A percentile compares a stretch with the other conserved stretches of the same genome.
Evolutionary conservation across 35 echinoderm and acorn worm genomes (phyloP).

Genomic region (Acanthaster planci): DNA sequence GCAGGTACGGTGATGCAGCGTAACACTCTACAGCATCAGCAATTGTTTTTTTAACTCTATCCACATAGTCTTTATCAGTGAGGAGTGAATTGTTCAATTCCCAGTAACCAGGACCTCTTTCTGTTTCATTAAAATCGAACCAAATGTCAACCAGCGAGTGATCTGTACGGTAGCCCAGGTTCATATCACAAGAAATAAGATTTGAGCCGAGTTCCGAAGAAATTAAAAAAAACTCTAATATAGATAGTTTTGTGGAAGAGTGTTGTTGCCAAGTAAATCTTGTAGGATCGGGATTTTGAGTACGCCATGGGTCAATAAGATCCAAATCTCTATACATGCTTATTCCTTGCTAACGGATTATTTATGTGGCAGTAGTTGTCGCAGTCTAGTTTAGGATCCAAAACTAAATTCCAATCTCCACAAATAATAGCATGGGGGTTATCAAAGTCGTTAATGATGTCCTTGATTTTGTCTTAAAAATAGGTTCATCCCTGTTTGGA

Average conservation of each 20-base stretch:
- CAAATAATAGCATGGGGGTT: slow-evolving; percentile 49
- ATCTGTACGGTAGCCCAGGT: no score
- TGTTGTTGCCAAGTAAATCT: slow-evolving; percentile 11
- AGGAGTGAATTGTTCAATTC: no score
- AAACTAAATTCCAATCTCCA: slow-evolving; percentile 64
- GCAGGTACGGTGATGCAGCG: no score
- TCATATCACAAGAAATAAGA: no score
- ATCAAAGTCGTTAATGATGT: slow-evolving; percentile 22
- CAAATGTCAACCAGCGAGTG: no score
- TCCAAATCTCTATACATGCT: neutral
- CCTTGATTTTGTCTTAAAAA: slow-evolving; percentile 35
- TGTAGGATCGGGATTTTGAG: neutral
- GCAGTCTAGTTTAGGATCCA: slow-evolving; percentile 21
- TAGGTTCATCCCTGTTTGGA: slow-evolving; percentile 36
- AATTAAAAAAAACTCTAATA: slow-evolving; percentile 23
- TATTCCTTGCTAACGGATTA: slow-evolving; percentile 25
- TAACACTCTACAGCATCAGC: no score
- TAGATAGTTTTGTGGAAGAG: neutral
- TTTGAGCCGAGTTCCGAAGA: slow-evolving; percentile 7
- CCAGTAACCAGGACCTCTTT: no score
- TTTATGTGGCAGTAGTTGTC: slow-evolving; percentile 37
- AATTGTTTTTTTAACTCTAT: no score
- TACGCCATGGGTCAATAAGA: slow-evolving; percentile 18
- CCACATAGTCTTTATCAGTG: no score
- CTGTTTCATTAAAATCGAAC: no score